Conservation (phyloP, 2,797 vertebrate genomes). For the Sebastes kiyomatsui region DNA sequence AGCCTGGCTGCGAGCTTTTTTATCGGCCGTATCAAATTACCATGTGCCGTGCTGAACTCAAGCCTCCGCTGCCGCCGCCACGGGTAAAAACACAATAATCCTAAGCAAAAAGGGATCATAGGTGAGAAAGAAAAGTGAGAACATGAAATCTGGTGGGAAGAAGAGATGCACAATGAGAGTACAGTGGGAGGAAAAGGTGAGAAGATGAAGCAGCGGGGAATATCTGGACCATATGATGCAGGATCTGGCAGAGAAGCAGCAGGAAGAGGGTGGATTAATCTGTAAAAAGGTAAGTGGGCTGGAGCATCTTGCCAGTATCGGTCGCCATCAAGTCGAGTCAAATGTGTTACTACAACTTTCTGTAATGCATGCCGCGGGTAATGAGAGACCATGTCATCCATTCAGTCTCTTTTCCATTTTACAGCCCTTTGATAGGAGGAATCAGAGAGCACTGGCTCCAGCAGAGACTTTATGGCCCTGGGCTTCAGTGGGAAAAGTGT, state of each 20-base stretch:
- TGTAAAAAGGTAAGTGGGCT: constrained; percentile 40
- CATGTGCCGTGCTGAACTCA: constrained; percentile 18
- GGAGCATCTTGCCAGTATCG: constrained; percentile 24
- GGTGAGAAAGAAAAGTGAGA: constrained; percentile 13
- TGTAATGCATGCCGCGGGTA: constrained; percentile 46
- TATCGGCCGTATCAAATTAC: constrained; percentile 56
- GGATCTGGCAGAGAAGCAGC: constrained; percentile 23
- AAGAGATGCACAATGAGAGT: background rate
- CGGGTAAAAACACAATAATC: constrained; percentile 23
- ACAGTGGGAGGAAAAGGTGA: background rate
- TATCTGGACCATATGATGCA: constrained; percentile 7
- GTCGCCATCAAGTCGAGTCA: constrained; percentile 23
- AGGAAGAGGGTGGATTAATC: constrained; percentile 27
- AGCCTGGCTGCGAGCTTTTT: constrained; percentile 30
- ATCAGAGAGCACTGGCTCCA: constrained; percentile 61
- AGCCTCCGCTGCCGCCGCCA: constrained; percentile 23
- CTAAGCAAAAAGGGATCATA: constrained; percentile 3
- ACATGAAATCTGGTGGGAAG: background rate
- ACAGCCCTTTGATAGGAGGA: constrained; percentile 70
- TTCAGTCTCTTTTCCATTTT: constrained; percentile 77
- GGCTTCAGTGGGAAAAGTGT: constrained; percentile 10
- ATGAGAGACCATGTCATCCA: constrained; percentile 67
- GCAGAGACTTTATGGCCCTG: constrained; percentile 60
- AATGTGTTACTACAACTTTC: constrained; percentile 53
- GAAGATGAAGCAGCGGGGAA: constrained; percentile 1